Base-by-base conservation (phyloP, 2,113 vertebrate species). In the Epinephelus moara region DNA sequence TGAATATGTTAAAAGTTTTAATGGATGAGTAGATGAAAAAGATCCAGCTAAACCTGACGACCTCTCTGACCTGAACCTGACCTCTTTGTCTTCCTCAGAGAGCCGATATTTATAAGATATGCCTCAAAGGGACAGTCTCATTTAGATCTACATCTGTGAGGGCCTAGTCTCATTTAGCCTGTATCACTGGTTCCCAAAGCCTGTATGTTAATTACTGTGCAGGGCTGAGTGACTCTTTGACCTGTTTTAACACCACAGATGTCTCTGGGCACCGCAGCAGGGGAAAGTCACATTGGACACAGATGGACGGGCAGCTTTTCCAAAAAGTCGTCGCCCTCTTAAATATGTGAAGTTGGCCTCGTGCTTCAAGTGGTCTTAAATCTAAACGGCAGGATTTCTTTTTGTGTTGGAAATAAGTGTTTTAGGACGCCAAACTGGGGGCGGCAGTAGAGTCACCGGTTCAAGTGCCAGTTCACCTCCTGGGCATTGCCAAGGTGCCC, bases 181-280 rank as follows among this genome's bases (percentile, higher is more conserved):
- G 23, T 61, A 17, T 21, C 14, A 1, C 40, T 15, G 30, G 45
- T 15, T 64, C 52, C 53, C 11, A n/a, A 27, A 17, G 52, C 19
- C 68, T 78, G 49, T 42, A 27, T 77, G 25, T 78, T 62, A 77
- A 73, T 85, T 49, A 67, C 25, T 55, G 9, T 61, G 55, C 63
- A 42, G 53, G 33, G 33, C 33, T 76, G 15, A 7, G 19, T 68
- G 79, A 78, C 74, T 52, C 6, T 78, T 74, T 74, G 68, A 77
- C 73, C 73, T 56, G 33, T 56, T 77, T 53, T n/a, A 73, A 21
- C 19, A 62, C 52, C 45, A 40, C 55, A 75, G 62, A 74, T 50
- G 50, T 60, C 19, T 81, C 60, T 60, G n/a, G 11, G 15, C 25
- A 37, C 66, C 33, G 18, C 17, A 52, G 63, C 55, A 61, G 50